These are phyloP conservation scores for Coendou prehensilis DNA, from an alignment of 2,797 vertebrate species.

Conservation along the genomic window DNA sequence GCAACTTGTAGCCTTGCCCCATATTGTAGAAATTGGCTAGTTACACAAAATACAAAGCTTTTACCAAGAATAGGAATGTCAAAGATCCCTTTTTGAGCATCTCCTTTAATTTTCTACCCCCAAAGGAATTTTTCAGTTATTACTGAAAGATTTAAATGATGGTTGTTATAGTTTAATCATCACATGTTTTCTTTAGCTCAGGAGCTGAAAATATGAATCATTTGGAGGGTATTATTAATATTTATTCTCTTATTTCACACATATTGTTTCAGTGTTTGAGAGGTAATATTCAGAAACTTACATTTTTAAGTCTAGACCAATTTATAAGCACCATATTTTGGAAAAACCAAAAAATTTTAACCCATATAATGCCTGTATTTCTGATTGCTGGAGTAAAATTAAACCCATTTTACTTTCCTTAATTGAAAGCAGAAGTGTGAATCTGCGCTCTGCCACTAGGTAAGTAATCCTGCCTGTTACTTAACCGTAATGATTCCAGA, in stretches of 20 bases:
- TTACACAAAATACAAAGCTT: neutral
- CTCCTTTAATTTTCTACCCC: neutral
- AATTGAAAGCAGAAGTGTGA: neutral
- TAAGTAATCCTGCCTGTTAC: neutral
- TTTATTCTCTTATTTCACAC: neutral
- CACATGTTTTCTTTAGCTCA: slow-evolving; percentile 24
- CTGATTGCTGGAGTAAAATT: slow-evolving; percentile 5
- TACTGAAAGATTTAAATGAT: slow-evolving; percentile 26
- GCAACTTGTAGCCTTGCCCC: neutral
- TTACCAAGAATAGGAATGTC: neutral
- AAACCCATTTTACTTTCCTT: neutral
- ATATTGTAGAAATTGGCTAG: neutral
- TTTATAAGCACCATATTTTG: neutral
- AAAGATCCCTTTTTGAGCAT: neutral
- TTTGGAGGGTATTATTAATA: neutral
- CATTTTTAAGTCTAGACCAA: neutral
- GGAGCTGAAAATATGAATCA: slow-evolving; percentile 36
- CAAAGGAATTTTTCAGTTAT: neutral
- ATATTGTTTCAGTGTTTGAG: neutral
- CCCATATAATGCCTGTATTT: neutral
- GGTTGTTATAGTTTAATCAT: slow-evolving; percentile 35
- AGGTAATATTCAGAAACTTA: neutral
- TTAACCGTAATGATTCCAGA: neutral
- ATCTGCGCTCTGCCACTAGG: neutral
- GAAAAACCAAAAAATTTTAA: neutral